Conservation (phyloP, 92 coral and sea anemone species). For the Actinernus sp. region DNA sequence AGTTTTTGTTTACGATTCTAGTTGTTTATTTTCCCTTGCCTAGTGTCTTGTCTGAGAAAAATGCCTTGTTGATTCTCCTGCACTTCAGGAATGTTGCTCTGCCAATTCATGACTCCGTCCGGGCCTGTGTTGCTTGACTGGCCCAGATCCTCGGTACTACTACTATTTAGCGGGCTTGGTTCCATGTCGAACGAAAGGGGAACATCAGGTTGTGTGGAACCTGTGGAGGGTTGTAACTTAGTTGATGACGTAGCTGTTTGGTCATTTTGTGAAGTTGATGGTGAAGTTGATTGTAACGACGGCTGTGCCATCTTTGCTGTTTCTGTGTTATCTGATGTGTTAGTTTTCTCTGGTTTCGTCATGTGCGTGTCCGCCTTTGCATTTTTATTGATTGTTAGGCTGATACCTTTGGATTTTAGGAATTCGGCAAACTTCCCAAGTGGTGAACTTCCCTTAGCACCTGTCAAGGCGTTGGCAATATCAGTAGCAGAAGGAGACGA, state of each 20-base stretch:
- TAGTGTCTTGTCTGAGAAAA: slow-evolving; percentile 28
- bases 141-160: too few species aligned
- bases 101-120: slow-evolving; percentile 29
- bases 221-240: not conserved
- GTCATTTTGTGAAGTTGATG: not conserved
- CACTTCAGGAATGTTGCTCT: slow-evolving; percentile 10
- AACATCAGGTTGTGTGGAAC: not conserved
- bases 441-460: slow-evolving; percentile 8
- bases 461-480: slow-evolving; percentile 3
- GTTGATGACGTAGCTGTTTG: not conserved
- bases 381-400: slow-evolving; percentile 25
- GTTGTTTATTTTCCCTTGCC: too few species aligned
- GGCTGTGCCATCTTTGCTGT: not conserved
- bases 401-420: slow-evolving; percentile 38
- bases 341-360: not conserved
- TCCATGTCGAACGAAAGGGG: not conserved
- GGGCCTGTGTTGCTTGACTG: too few species aligned
- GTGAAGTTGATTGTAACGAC: not conserved
- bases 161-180: too few species aligned
- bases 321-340: not conserved
- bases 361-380: too few species aligned
- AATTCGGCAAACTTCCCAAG: slow-evolving; percentile 42
- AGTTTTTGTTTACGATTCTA: too few species aligned
- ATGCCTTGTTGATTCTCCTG: slow-evolving; percentile 23
- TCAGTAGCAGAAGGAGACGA: not conserved